Conservation (phyloP, 2,888 invertebrate genomes). For the Amphipyra tragopoginis region DNA sequence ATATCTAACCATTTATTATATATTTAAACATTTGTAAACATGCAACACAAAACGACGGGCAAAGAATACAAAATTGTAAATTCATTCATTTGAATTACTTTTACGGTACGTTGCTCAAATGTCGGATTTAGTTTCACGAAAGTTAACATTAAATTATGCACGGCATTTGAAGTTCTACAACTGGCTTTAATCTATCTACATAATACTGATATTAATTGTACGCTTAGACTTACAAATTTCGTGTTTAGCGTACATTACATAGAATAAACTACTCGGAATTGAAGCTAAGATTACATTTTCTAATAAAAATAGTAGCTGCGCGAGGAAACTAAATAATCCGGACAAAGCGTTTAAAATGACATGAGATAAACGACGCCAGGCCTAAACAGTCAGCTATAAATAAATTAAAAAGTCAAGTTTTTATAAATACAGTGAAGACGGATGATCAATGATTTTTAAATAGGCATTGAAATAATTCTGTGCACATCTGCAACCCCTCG, state of each 20-base stretch:
- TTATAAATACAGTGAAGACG: slow-evolving; percentile 45
- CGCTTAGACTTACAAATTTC: slow-evolving; percentile 40
- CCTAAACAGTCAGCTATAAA: slow-evolving; percentile 41
- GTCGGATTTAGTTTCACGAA: slow-evolving; percentile 45
- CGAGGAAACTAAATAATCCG: slow-evolving; percentile 38
- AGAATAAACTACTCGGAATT: slow-evolving; percentile 26
- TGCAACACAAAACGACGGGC: slow-evolving; percentile 38
- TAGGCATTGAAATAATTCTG: slow-evolving; percentile 55
- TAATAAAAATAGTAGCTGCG: slow-evolving; percentile 30
- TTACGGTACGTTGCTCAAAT: slow-evolving; percentile 48
- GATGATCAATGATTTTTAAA: slow-evolving; percentile 57
- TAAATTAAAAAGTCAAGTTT: slow-evolving; percentile 47
- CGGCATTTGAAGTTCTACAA: slow-evolving; percentile 42
- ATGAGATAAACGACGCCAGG: slow-evolving; percentile 43
- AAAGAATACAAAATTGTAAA: slow-evolving; percentile 54
- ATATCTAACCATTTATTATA: slow-evolving; percentile 49
- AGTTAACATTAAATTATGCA: slow-evolving; percentile 48
- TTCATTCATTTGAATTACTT: slow-evolving; percentile 59
- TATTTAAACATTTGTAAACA: slow-evolving; percentile 39
- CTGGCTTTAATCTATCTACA: slow-evolving; percentile 43
- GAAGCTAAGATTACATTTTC: slow-evolving; percentile 22
- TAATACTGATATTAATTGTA: slow-evolving; percentile 51
- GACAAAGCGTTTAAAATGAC: slow-evolving; percentile 44
- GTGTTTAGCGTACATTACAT: slow-evolving; percentile 27
- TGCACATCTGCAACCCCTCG: slow-evolving; percentile 63